These are phyloP conservation scores for Dallia pectoralis DNA, from an alignment of 2,797 vertebrate genomes.

Conservation along the genomic window DNA sequence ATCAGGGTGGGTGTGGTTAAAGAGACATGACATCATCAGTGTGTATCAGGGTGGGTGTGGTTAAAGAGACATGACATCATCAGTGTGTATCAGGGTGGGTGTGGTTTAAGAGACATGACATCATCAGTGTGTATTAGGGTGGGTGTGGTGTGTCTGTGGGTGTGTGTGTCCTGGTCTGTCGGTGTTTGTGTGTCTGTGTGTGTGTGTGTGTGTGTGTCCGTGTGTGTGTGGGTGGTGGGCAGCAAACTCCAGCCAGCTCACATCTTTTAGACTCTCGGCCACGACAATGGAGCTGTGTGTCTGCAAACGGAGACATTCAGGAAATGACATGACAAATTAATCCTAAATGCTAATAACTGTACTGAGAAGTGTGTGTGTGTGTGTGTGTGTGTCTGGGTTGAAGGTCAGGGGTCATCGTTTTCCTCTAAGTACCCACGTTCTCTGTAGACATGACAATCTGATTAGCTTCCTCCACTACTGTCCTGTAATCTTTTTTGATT, in stretches of 20 bases:
- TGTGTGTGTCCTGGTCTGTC: too few species aligned
- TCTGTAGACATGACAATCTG: too few species aligned
- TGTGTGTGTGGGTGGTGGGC: conserved; percentile 65
- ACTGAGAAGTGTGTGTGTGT: too few species aligned
- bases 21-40: conserved; percentile 62
- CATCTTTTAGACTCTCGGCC: conserved; percentile 38
- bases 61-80: conserved; percentile 63
- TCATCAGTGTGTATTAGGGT: conserved; percentile 56
- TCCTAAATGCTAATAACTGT: too few species aligned
- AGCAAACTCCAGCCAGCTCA: conserved; percentile 53
- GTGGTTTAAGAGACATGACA: conserved; percentile 65
- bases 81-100: conserved; percentile 59
- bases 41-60: conserved; percentile 64
- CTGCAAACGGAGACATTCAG: conserved; percentile 29
- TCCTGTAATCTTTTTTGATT: too few species aligned
- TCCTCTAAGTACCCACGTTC: too few species aligned
- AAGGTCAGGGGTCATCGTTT: too few species aligned
- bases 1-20: conserved; percentile 61
- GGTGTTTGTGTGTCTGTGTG: too few species aligned
- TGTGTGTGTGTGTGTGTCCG: too few species aligned
- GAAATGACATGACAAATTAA: conserved; percentile 56
- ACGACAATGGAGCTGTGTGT: conserved; percentile 20
- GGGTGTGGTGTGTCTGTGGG: too few species aligned
- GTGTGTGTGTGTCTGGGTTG: too few species aligned
- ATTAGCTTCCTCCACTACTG: too few species aligned